Base-by-base conservation (phyloP, 2,113 vertebrate species). In the Thryonomys swinderianus region DNA sequence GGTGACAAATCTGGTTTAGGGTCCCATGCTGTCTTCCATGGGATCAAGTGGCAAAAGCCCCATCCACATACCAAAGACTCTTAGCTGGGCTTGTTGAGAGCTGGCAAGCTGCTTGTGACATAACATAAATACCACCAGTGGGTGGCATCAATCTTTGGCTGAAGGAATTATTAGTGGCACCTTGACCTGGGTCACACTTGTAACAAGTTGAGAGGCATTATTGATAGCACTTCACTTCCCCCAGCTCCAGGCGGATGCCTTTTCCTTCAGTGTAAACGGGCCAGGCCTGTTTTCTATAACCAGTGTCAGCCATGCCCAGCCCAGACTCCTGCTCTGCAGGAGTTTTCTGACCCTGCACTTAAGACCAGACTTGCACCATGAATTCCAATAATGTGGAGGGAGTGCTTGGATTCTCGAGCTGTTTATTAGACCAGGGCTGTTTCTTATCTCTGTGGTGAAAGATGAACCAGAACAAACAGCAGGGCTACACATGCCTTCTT, bases 111-210 rank as follows among this genome's bases (percentile, higher is more conserved):
- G 74, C 92, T 97, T 30, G 4, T 3, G 7, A 82, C 34, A 37
- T 76, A 42, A 87, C 88, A 80, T 80, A 97, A 97, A 97, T 42
- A 84, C 18, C 27, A 23, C 57, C n/a, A 80, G 17, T 0, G 20
- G 94, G 55, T 55, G 67, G n/a, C 53, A 32, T 3, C 91, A 94
- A 88, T 97, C 96, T 96, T 85, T 13, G 30, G 83, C 40, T 40
- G 83, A 88, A 79, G 91, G 97, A 96, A 92, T 97, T 95, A 92
- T 85, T 96, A 0, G 0, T 34, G 95, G 85, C 21, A 0, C 17
- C 3, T 69, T 97, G 96, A 96, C 98, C 97, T 91, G 87, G 78
- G 76, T 66, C 90, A 95, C 97, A 95, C 97, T 96, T 85, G 80
- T 48, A 55, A 53, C 45, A 53, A 81, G 11, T 89, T 94, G 79